A percentile compares a stretch with the other conserved stretches of the same genome.
phyloP scores from a whole-genome alignment of 2,113 vertebrate genomes.

The Pungitius pungitius region DNA sequence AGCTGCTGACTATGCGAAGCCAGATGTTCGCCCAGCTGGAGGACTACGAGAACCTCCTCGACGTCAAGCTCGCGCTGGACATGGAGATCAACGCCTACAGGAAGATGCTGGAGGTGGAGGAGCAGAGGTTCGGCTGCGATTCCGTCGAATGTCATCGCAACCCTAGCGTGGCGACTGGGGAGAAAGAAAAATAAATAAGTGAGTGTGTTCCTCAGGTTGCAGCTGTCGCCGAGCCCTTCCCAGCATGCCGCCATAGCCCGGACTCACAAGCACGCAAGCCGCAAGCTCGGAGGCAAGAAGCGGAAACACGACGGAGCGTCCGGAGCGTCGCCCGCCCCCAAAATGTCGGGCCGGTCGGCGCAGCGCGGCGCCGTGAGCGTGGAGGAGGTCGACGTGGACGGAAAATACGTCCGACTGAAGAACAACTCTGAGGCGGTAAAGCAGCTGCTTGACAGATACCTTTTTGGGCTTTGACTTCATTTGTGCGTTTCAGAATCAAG shows the following conservation, averaged over 20 bases:
- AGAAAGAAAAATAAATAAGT: background rate
- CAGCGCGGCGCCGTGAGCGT: conserved; percentile 77
- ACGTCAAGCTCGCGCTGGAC: conserved; percentile 87
- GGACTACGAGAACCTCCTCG: conserved; percentile 85
- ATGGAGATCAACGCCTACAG: conserved; percentile 88
- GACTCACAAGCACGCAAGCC: conserved; percentile 58
- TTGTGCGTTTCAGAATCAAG: background rate
- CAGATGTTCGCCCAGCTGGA: conserved; percentile 82
- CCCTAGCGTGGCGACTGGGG: background rate
- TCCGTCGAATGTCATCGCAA: background rate
- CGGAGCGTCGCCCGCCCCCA: conserved; percentile 58
- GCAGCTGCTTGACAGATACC: background rate
- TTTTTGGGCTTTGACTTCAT: background rate
- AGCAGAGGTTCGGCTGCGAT: conserved; percentile 78
- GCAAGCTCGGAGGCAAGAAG: conserved; percentile 76
- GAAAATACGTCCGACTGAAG: conserved; percentile 83
- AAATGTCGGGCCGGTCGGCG: conserved; percentile 75
- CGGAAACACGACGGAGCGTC: conserved; percentile 79
- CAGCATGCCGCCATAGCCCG: conserved; percentile 45
- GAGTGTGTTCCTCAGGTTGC: conserved; percentile 72
- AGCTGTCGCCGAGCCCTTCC: conserved; percentile 78
- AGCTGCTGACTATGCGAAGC: conserved; percentile 74
- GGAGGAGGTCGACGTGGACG: conserved; percentile 83
- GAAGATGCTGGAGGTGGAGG: conserved; percentile 90
- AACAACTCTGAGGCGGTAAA: conserved; percentile 82